These are phyloP conservation scores for Piprites chloris DNA, from an alignment of 2,113 vertebrate genomes.

Conservation along the genomic window DNA sequence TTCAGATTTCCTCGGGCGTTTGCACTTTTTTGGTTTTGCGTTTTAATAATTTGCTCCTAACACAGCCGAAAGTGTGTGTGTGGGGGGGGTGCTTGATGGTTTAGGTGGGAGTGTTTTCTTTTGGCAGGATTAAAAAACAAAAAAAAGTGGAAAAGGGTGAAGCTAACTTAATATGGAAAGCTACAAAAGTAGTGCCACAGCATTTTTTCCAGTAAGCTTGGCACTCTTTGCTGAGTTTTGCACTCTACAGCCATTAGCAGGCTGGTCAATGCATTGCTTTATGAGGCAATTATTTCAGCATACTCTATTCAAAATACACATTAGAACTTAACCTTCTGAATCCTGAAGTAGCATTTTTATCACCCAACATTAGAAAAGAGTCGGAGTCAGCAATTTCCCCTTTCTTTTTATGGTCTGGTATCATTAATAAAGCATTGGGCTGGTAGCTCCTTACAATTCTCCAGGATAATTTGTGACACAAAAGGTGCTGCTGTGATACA, in stretches of 20 bases:
- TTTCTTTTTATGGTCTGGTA: conserved; percentile 83
- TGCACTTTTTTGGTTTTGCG: not conserved
- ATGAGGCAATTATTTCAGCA: conserved; percentile 92
- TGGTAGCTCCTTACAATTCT: conserved; percentile 75
- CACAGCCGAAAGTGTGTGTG: not conserved
- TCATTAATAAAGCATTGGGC: conserved; percentile 91
- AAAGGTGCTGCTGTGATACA: conserved; percentile 74
- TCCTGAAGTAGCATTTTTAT: conserved; percentile 92
- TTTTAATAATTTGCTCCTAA: not conserved
- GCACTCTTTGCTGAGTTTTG: conserved; percentile 86
- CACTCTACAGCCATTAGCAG: conserved; percentile 83
- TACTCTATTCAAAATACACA: conserved; percentile 92
- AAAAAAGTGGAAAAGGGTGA: conserved; percentile 14
- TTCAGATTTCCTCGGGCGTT: not conserved
- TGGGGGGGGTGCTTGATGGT: not conserved
- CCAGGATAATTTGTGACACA: conserved; percentile 83
- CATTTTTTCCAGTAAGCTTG: conserved; percentile 86
- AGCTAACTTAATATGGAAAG: conserved; percentile 66
- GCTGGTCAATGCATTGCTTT: conserved; percentile 87
- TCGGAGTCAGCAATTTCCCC: conserved; percentile 81
- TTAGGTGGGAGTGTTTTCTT: not conserved
- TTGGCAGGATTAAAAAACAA: not conserved
- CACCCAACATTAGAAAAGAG: conserved; percentile 88
- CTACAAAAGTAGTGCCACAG: conserved; percentile 76
- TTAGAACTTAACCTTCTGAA: conserved; percentile 95